A percentile compares a stretch with the other conserved stretches of the same genome.
phyloP scores from a whole-genome alignment of 2,888 invertebrate species.

The Autographa pulchrina region DNA sequence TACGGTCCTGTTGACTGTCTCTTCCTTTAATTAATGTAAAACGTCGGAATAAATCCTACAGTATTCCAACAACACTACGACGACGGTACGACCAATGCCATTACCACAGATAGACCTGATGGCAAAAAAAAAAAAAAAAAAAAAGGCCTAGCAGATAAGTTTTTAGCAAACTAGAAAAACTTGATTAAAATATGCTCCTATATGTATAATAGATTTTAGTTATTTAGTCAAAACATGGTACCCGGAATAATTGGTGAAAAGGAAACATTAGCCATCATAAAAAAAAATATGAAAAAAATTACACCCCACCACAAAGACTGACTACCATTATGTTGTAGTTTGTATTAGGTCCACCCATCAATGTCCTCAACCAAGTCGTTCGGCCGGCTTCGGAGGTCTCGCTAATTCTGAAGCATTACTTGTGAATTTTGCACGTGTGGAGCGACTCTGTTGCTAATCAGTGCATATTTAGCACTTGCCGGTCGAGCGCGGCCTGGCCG shows the following conservation, averaged over 20 bases:
- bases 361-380: neutral
- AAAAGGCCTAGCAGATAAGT: too few relatives aligned
- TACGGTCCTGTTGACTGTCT: neutral
- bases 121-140: too few relatives aligned
- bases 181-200: too few relatives aligned
- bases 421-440: constrained; percentile 45
- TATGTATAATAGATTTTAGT: too few relatives aligned
- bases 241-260: too few relatives aligned
- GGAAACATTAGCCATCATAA: too few relatives aligned
- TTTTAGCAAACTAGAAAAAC: too few relatives aligned
- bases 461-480: constrained; percentile 63
- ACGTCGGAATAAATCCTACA: neutral
- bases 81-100: too few relatives aligned
- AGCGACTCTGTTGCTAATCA: constrained; percentile 59
- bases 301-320: neutral
- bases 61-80: neutral
- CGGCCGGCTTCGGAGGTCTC: neutral
- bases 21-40: neutral
- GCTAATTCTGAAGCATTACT: constrained; percentile 16
- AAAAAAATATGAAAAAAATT: too few relatives aligned
- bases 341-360: neutral
- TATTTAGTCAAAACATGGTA: too few relatives aligned
- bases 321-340: neutral
- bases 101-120: too few relatives aligned
- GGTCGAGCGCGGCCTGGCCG: constrained; percentile 59